phyloP scores from a whole-genome alignment of 2,797 vertebrate species.

The Rhinogobio ventralis region DNA sequence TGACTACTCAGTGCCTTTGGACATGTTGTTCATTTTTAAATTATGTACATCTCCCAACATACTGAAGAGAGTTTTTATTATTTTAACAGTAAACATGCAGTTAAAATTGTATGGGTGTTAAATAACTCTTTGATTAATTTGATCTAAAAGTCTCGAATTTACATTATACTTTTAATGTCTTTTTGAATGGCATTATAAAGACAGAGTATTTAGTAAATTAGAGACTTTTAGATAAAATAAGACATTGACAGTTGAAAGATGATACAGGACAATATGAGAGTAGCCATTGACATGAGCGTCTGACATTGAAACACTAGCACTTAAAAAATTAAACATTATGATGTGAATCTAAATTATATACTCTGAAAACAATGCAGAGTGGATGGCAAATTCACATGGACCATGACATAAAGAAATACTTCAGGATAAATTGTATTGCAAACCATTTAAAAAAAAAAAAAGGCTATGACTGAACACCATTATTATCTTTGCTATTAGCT shows the following conservation, averaged over 20 bases:
- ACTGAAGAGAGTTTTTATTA: not conserved
- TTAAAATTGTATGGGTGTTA: not conserved
- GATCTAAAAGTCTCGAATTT: too few species aligned
- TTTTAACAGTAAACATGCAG: not conserved
- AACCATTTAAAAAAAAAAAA: not conserved
- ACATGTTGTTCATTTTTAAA: conserved; percentile 18
- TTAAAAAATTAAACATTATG: not conserved
- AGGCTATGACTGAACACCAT: not conserved
- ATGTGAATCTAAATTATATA: not conserved
- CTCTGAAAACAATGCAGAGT: not conserved
- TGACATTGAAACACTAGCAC: not conserved
- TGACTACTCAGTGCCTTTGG: conserved; percentile 15
- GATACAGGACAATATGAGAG: not conserved
- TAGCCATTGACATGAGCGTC: not conserved
- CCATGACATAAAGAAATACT: not conserved
- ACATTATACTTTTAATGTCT: too few species aligned
- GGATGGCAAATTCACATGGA: not conserved
- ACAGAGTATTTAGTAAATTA: too few species aligned
- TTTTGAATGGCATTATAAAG: too few species aligned
- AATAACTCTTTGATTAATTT: not conserved
- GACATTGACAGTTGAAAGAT: not conserved
- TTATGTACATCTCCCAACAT: not conserved
- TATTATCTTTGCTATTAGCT: not conserved
- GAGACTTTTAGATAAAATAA: too few species aligned
- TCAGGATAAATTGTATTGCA: not conserved